Conservation (phyloP, 2,113 vertebrate species). For the Callaeas wilsoni region DNA sequence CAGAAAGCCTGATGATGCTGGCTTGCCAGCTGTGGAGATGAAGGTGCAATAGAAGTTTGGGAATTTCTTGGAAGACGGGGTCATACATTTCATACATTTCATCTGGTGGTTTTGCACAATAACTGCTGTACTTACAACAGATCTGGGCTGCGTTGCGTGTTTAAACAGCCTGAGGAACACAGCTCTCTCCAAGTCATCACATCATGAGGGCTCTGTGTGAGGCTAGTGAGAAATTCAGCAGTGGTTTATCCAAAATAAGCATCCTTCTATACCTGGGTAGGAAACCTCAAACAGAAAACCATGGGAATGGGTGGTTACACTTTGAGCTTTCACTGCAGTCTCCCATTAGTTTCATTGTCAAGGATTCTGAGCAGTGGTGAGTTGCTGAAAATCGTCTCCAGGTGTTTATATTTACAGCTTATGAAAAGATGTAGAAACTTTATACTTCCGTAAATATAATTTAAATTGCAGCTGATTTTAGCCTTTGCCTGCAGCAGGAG, state of each 20-base stretch:
- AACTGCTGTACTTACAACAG: not conserved
- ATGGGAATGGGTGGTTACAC: not conserved
- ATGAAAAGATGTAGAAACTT: not conserved
- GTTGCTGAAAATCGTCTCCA: not conserved
- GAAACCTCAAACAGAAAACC: not conserved
- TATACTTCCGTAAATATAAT: not conserved
- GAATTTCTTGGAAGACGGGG: too few species aligned
- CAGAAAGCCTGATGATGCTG: not conserved
- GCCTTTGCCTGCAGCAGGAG: not conserved
- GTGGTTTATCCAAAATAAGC: not conserved
- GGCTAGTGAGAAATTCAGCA: not conserved
- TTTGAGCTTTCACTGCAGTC: not conserved
- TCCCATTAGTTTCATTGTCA: not conserved
- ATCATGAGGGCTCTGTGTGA: accelerated
- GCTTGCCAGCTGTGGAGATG: not conserved
- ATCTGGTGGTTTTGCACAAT: too few species aligned
- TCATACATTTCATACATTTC: accelerated
- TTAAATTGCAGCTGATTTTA: not conserved
- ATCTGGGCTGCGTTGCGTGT: accelerated
- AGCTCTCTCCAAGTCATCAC: accelerated
- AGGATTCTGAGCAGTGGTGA: not conserved
- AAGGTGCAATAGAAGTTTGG: not conserved
- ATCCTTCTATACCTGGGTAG: not conserved
- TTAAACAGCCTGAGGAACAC: not conserved
- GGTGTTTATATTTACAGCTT: not conserved